Percentiles rank a stretch among this genome's conserved stretches.
Evolutionary conservation across 2,797 vertebrate genomes (phyloP).

Genomic region (Alfaro cultratus): DNA sequence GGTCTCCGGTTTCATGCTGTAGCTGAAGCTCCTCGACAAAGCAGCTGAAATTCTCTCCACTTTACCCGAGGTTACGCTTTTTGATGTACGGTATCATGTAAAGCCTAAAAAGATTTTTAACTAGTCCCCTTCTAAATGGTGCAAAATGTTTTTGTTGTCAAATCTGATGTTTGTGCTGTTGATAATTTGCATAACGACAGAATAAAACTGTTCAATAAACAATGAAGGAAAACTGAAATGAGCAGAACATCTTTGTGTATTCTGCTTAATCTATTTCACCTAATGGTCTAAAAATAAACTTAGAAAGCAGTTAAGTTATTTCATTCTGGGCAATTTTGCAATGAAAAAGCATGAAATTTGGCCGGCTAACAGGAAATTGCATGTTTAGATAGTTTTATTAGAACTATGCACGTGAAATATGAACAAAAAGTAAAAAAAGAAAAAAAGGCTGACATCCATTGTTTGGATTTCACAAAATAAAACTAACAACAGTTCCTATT

Average conservation of each 20-base stretch:
- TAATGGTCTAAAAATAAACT: background rate
- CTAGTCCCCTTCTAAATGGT: background rate
- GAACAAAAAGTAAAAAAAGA: background rate
- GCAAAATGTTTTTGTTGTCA: background rate
- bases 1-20: slow-evolving; percentile 60
- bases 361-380: background rate
- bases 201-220: background rate
- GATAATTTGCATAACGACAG: background rate
- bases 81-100: background rate
- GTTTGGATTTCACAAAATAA: too few relatives aligned
- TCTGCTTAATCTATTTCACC: background rate
- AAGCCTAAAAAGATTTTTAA: background rate
- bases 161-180: background rate
- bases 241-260: background rate
- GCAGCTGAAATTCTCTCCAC: slow-evolving; percentile 38
- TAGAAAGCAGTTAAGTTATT: background rate
- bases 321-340: background rate
- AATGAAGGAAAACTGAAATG: background rate
- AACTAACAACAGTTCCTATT: too few relatives aligned
- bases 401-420: background rate
- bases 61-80: slow-evolving; percentile 3
- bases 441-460: too few relatives aligned
- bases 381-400: background rate
- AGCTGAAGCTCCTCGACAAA: slow-evolving; percentile 62
- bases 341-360: background rate